Base-by-base conservation (phyloP, 1,140 invertebrate species). In the Pachypeltis micranthus region DNA sequence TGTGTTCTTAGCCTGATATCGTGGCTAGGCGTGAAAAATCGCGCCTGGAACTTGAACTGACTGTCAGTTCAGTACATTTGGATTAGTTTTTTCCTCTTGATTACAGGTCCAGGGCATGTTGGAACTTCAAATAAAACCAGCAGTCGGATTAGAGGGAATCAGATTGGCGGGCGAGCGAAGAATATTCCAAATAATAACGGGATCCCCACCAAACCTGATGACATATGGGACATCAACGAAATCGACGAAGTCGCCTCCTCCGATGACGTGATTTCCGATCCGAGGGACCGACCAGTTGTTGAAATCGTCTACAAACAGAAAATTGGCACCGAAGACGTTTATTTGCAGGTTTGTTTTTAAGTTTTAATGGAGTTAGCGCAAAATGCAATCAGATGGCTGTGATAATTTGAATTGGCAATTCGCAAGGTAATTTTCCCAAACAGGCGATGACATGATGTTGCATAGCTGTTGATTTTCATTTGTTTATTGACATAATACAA, bases 311-410 rank as follows among this genome's bases (percentile, higher is more conserved):
- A 90, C 71, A 85, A 87, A 67, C 91, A 95, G 73, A 79, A 85
- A 56, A 88, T 95, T 1, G 83, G 82, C 10, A 81, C 90, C 0
- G 89, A 92, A 74, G 90, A 95, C 73, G 81, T 93, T 31, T 94
- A 83, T 75, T 76, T 93, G 55, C 87, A 89, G 74, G 87, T 88
- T 74, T n/a, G n/a, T n/a, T n/a, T n/a, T n/a, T n/a, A n/a, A n/a
- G n/a, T n/a, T n/a, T n/a, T n/a, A n/a, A n/a, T n/a, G n/a, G n/a
- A n/a, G n/a, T n/a, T n/a, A n/a, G n/a, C n/a, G n/a, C n/a, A n/a
- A n/a, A n/a, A n/a, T n/a, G n/a, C n/a, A n/a, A n/a, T n/a, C n/a
- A n/a, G n/a, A n/a, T n/a, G n/a, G n/a, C n/a, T n/a, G n/a, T n/a
- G n/a, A n/a, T n/a, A n/a, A n/a, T n/a, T n/a, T n/a, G n/a, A n/a